Conservation (phyloP, 2,113 vertebrate genomes). For the Phocoena phocoena region DNA sequence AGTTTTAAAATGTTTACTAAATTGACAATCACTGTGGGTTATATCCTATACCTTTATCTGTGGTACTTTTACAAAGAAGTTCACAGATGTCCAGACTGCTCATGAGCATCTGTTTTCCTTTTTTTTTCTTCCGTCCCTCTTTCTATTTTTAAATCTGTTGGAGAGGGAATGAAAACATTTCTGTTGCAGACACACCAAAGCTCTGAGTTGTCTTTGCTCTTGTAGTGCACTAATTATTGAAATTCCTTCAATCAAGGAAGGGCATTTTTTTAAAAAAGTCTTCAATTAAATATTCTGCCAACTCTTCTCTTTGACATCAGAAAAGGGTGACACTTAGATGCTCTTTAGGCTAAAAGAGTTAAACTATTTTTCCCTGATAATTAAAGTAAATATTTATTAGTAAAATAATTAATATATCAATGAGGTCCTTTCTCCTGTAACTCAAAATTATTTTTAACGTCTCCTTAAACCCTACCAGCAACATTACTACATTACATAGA, state of each 20-base stretch:
- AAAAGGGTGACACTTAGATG: neutral
- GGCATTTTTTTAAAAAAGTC: neutral
- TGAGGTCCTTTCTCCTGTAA: neutral
- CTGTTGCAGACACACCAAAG: neutral
- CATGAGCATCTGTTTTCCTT: neutral
- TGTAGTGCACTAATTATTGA: neutral
- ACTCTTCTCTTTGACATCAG: neutral
- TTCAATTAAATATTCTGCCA: constrained; percentile 5
- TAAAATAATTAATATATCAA: constrained; percentile 46
- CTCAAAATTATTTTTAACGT: constrained; percentile 26
- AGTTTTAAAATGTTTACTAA: neutral
- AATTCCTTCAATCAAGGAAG: neutral
- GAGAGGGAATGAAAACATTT: neutral
- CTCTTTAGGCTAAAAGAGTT: neutral
- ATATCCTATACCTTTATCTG: neutral
- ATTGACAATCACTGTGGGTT: neutral
- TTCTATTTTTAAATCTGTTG: neutral
- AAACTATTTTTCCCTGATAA: neutral
- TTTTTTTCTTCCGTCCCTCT: neutral
- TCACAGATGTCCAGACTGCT: neutral
- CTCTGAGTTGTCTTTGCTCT: neutral
- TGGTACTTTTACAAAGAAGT: neutral
- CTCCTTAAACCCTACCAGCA: neutral
- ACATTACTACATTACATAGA: neutral
- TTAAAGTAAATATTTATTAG: constrained; percentile 40